These are phyloP conservation scores for Mesembrinibis cayennensis DNA, from an alignment of 2,113 vertebrate species.

Conservation along the genomic window DNA sequence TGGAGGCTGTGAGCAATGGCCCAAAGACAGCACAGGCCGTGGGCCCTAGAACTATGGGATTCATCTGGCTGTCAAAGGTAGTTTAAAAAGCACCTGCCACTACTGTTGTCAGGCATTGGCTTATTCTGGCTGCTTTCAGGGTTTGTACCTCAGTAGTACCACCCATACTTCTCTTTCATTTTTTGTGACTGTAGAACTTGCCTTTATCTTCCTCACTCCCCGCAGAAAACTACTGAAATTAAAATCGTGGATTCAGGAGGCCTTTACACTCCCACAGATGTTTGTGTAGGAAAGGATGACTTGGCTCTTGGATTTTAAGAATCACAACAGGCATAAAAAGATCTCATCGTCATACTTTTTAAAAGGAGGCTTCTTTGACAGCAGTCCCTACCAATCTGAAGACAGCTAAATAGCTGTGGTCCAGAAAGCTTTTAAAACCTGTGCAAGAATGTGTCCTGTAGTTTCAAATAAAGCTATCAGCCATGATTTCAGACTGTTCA, in stretches of 20 bases:
- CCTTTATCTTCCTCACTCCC: background rate
- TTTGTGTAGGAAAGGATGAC: slow-evolving; percentile 19
- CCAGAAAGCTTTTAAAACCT: background rate
- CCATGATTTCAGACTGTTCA: background rate
- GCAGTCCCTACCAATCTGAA: background rate
- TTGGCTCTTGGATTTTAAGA: background rate
- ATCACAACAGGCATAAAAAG: background rate
- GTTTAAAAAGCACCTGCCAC: background rate
- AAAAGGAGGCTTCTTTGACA: background rate
- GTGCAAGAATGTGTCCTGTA: background rate
- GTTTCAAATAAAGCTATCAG: background rate
- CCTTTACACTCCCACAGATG: slow-evolving; percentile 1
- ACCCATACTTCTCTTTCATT: background rate
- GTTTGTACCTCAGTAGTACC: background rate
- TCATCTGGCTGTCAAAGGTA: background rate
- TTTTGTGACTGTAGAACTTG: background rate
- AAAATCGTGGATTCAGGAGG: background rate
- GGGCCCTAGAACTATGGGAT: background rate
- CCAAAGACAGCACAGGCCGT: background rate
- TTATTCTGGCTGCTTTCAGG: background rate
- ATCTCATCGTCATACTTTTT: background rate
- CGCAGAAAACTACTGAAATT: background rate
- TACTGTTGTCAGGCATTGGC: background rate
- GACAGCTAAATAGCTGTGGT: background rate
- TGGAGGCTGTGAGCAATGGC: background rate